Base-by-base conservation (phyloP, 2,888 invertebrate species). In the Hypselothyrea guttata region DNA sequence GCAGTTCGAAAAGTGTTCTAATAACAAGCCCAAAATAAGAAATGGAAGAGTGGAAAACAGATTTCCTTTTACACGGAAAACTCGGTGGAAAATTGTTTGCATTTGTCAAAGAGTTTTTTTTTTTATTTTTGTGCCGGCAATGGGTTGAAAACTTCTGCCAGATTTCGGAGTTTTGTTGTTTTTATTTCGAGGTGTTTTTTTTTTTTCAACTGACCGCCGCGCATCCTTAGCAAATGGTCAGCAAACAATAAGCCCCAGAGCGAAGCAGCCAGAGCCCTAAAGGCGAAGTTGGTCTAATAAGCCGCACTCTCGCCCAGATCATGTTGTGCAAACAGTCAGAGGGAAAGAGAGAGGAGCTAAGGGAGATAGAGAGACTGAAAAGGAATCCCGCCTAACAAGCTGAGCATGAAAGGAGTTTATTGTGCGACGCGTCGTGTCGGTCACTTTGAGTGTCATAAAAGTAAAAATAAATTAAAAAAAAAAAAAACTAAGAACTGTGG, bases 371-470 rank as follows among this genome's bases (percentile, higher is more conserved):
- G 45, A 56, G 8, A 13, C 58, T 22, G 47, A 47, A 72, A 76
- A 77, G 81, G 76, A 59, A 59, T 67, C 71, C 71, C 74, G 84
- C 58, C 75, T 81, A 81, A 81, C 83, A 84, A 81, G 79, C 69
- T 55, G 72, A 68, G 74, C 61, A 81, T 82, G 81, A 85, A 82
- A 85, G 85, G 83, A 82, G 85, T 85, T 76, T 76, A 83, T 82
- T 85, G 85, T 81, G 79, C 79, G 68, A 57, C 65, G 74, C 70
- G 70, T 74, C 55, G 66, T 60, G 78, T 75, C 75, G 85, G 85
- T 75, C 79, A 82, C 83, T 84, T 83, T 84, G 83, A 84, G 79
- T 82, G 83, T 71, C 84, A 81, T 84, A 79, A 83, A 78, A 83
- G 63, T 38, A 42, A 51, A 41, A 31, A 12, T 8, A 7, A 46